Percentiles rank a stretch among this genome's conserved stretches.
Conservation (phyloP, 2,888 invertebrate species). For the Acanthoscelides obtectus region DNA sequence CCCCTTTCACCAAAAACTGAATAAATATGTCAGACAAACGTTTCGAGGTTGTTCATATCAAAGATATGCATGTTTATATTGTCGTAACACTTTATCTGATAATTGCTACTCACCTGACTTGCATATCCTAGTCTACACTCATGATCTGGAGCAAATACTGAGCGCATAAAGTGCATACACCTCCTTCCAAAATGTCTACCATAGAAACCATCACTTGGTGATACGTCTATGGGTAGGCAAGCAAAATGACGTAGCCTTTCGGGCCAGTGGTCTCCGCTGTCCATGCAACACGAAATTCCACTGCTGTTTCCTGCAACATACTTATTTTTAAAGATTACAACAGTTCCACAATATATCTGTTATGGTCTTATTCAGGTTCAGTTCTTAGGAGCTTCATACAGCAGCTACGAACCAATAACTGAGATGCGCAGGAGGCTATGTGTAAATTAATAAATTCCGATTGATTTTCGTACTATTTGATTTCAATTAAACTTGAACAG, state of each 20-base stretch:
- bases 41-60: too few species aligned
- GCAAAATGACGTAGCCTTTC: constrained; percentile 58
- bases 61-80: not conserved
- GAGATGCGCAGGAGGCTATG: too few species aligned
- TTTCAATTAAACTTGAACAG: too few species aligned
- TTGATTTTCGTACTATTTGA: too few species aligned
- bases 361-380: too few species aligned
- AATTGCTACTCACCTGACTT: constrained; percentile 53
- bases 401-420: too few species aligned
- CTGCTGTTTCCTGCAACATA: constrained; percentile 57
- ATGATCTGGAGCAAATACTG: constrained; percentile 59
- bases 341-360: too few species aligned
- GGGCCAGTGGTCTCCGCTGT: constrained; percentile 53
- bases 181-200: constrained; percentile 53
- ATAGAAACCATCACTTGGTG: constrained; percentile 56
- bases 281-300: constrained; percentile 67
- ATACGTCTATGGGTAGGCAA: constrained; percentile 62
- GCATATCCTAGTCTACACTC: constrained; percentile 68
- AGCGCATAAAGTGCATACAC: constrained; percentile 71
- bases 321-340: not conserved
- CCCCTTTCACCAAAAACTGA: too few species aligned
- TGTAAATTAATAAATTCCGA: too few species aligned
- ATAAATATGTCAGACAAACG: too few species aligned
- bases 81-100: not conserved
- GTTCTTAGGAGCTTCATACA: too few species aligned